These are phyloP conservation scores for Cheirogaleus medius DNA, from an alignment of 2,113 vertebrate genomes.

Conservation along the genomic window DNA sequence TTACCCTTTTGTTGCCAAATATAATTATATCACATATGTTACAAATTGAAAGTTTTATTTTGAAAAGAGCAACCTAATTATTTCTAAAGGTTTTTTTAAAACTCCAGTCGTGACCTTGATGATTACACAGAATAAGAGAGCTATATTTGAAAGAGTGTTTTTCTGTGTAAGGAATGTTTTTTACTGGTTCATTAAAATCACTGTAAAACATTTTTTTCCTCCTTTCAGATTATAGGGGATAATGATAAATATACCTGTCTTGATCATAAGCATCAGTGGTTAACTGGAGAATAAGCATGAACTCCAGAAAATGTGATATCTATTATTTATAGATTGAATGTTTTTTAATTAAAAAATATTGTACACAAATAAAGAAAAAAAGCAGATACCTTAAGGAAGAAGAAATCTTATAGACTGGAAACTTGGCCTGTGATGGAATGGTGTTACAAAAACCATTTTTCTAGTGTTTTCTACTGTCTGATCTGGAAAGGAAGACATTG, in stretches of 20 bases:
- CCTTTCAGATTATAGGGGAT: not conserved
- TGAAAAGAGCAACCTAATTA: constrained; percentile 31
- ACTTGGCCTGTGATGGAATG: not conserved
- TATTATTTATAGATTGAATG: not conserved
- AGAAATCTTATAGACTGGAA: not conserved
- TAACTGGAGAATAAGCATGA: not conserved
- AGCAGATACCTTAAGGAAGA: not conserved
- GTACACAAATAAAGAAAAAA: not conserved
- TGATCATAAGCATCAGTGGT: not conserved
- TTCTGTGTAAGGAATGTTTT: not conserved
- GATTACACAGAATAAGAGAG: not conserved
- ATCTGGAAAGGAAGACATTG: not conserved
- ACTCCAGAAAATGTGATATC: not conserved
- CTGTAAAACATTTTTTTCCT: not conserved
- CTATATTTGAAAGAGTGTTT: not conserved
- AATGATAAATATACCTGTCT: not conserved
- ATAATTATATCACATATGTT: not conserved
- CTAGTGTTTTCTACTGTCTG: not conserved
- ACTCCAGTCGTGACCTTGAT: not conserved
- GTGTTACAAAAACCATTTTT: not conserved
- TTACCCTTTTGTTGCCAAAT: not conserved
- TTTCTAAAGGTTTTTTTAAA: constrained; percentile 44
- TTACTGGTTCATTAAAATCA: not conserved
- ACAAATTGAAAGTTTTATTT: constrained; percentile 8
- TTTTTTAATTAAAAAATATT: not conserved